Conservation (phyloP, 2,797 vertebrate species). For the Gymnopithys bicolor region DNA sequence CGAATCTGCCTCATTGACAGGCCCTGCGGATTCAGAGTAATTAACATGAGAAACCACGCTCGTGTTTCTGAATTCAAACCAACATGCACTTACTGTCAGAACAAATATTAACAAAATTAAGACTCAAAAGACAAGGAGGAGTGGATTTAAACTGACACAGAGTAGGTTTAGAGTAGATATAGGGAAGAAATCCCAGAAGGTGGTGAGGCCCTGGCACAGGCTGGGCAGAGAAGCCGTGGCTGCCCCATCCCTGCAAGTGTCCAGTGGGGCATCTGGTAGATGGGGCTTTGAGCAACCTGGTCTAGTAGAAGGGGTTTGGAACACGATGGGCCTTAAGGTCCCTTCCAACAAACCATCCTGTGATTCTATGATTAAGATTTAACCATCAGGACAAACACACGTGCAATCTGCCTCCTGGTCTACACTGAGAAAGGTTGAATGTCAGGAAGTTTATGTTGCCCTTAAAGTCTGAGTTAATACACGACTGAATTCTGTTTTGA, state of each 20-base stretch:
- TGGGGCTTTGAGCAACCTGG: accelerated
- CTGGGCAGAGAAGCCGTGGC: background rate
- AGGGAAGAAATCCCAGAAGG: background rate
- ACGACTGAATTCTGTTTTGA: background rate
- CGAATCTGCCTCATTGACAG: constrained; percentile 90
- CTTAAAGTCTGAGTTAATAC: background rate
- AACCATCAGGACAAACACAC: background rate
- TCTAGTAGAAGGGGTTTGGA: accelerated
- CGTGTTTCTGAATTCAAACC: background rate
- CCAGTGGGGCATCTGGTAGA: background rate
- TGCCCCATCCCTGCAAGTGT: background rate
- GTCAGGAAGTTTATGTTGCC: accelerated
- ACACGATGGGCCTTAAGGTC: background rate
- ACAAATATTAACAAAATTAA: background rate
- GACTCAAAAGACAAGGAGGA: background rate
- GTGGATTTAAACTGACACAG: background rate
- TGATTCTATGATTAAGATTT: background rate
- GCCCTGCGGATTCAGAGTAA: constrained; percentile 76
- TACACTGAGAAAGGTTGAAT: background rate
- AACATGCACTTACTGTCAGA: background rate
- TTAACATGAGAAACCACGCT: background rate
- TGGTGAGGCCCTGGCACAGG: background rate
- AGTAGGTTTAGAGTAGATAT: background rate
- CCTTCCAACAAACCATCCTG: background rate
- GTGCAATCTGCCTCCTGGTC: background rate